phyloP scores from a whole-genome alignment of 2,797 vertebrate genomes.

The Amblyraja radiata region DNA sequence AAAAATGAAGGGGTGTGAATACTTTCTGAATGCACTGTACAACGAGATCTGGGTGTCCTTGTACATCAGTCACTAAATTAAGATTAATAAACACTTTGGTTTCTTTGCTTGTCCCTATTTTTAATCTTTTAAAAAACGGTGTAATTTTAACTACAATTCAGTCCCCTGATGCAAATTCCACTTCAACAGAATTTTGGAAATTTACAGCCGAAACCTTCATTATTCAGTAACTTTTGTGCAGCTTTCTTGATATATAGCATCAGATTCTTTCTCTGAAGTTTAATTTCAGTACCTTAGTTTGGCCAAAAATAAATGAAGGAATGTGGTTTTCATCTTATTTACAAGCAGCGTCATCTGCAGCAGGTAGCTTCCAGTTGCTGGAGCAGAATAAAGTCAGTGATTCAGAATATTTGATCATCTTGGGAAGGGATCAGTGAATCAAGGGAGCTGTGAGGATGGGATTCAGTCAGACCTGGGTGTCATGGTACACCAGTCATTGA shows the following conservation, averaged over 20 bases:
- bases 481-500: too few species aligned
- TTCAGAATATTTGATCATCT: too few species aligned
- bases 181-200: background rate
- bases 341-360: background rate
- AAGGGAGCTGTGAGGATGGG: too few species aligned
- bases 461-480: too few species aligned
- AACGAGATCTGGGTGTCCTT: too few species aligned
- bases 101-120: background rate
- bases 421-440: too few species aligned
- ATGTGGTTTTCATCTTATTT: background rate
- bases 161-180: background rate
- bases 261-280: background rate
- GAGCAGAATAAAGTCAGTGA: too few species aligned
- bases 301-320: background rate
- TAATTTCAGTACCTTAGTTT: background rate
- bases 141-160: background rate
- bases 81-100: background rate
- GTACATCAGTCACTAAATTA: background rate
- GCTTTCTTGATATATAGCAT: background rate
- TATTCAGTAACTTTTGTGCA: background rate
- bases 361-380: too few species aligned
- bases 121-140: background rate
- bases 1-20: too few species aligned
- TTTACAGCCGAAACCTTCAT: background rate
- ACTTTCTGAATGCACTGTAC: too few species aligned